Conservation (phyloP, 2,113 vertebrate genomes). For the Hyperopisus bebe region DNA sequence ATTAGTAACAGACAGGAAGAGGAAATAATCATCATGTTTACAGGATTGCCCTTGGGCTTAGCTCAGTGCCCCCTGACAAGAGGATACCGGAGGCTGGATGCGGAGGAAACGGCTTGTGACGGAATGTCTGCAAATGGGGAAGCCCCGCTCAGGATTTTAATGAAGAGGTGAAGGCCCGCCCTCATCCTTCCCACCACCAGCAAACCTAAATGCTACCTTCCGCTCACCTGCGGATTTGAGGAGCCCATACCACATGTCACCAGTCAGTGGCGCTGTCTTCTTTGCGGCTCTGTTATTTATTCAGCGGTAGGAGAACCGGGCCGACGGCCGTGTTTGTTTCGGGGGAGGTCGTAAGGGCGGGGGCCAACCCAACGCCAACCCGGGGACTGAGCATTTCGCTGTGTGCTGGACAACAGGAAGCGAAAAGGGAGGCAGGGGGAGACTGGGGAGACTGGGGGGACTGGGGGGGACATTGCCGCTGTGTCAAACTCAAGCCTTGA, state of each 20-base stretch:
- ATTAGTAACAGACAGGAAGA: background rate
- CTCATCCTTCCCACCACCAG: background rate
- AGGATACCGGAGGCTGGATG: background rate
- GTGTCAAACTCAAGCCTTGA: background rate
- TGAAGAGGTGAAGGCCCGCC: background rate
- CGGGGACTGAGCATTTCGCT: conserved; percentile 47
- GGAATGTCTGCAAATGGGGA: background rate
- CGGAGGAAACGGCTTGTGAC: conserved; percentile 27
- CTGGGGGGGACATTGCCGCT: background rate
- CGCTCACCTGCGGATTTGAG: background rate
- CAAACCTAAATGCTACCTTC: background rate
- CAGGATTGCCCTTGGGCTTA: background rate
- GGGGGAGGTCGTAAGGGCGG: background rate
- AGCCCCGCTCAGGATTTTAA: background rate
- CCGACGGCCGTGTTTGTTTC: background rate
- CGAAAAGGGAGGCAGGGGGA: conserved; percentile 34
- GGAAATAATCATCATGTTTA: background rate
- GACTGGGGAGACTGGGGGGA: background rate
- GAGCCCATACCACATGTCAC: background rate
- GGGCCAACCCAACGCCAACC: no score
- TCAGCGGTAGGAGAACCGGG: background rate
- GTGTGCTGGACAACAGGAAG: conserved; percentile 44
- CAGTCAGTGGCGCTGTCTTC: background rate
- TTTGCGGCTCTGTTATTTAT: no score
- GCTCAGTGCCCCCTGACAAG: background rate